A percentile compares a stretch with the other conserved stretches of the same genome.
Evolutionary conservation across 2,113 vertebrate species (phyloP).

Genomic region (Lepidiolamprologus cunningtoni): DNA sequence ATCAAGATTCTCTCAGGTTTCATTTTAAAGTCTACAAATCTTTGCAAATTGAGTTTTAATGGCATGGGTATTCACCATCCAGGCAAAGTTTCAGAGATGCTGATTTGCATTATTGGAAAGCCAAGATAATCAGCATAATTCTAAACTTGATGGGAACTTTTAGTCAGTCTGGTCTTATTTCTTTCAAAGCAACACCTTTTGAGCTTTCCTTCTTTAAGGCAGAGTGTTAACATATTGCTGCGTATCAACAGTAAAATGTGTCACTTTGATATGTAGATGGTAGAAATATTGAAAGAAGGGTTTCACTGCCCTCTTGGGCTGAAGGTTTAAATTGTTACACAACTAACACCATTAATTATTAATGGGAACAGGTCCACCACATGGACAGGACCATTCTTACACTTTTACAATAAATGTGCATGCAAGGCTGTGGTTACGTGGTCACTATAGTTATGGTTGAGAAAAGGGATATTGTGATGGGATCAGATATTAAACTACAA

Average conservation of each 20-base stretch:
- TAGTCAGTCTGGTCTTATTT: not conserved
- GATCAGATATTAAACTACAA: not conserved
- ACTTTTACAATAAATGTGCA: not conserved
- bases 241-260: not conserved
- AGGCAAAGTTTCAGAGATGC: not conserved
- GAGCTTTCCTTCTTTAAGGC: not conserved
- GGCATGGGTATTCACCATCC: not conserved
- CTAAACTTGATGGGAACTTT: rapidly evolving
- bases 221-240: not conserved
- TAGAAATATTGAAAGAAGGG: not conserved
- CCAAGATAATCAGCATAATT: not conserved
- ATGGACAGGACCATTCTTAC: not conserved
- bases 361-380: not conserved
- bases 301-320: not conserved
- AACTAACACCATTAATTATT: not conserved
- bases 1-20: not conserved
- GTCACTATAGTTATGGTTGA: not conserved
- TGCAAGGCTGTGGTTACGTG: rapidly evolving
- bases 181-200: not conserved
- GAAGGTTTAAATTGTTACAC: not conserved
- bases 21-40: not conserved
- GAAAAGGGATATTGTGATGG: rapidly evolving
- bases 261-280: not conserved
- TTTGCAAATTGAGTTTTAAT: not conserved
- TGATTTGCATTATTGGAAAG: not conserved